Evolutionary conservation across 64 coral and sea anemone species (phyloP).

Genomic region (Cladopsammia gracilis): DNA sequence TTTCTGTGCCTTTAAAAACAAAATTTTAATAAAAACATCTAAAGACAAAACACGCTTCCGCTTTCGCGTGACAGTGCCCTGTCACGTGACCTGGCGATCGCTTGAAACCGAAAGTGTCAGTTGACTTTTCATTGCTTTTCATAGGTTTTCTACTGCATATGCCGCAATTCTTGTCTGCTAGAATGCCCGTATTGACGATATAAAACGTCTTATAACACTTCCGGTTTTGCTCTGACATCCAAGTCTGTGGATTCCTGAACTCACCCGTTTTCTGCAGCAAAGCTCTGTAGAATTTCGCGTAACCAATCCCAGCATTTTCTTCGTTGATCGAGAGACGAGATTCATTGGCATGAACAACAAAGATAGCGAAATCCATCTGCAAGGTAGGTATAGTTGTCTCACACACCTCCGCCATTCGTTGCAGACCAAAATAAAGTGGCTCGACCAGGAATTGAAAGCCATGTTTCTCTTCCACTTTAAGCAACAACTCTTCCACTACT

Average conservation of each 20-base stretch:
- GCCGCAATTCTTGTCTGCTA: no score
- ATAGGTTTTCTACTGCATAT: no score
- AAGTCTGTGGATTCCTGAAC: not conserved
- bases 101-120: no score
- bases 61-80: no score
- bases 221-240: no score
- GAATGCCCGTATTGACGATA: no score
- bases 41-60: no score
- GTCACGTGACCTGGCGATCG: no score
- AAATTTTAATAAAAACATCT: no score
- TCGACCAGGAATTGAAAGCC: not conserved
- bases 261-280: constrained; percentile 60
- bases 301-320: constrained; percentile 70
- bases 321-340: constrained; percentile 70
- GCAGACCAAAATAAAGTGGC: constrained; percentile 54
- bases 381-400: not conserved
- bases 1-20: no score
- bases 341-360: constrained; percentile 84
- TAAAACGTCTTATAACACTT: no score
- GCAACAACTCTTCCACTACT: constrained; percentile 24
- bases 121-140: no score
- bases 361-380: constrained; percentile 52
- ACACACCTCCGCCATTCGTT: constrained; percentile 42
- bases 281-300: constrained; percentile 65
- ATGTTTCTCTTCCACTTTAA: not conserved